Evolutionary conservation across 1,140 invertebrate species (phyloP).

Genomic region (Drosophila truncata): DNA sequence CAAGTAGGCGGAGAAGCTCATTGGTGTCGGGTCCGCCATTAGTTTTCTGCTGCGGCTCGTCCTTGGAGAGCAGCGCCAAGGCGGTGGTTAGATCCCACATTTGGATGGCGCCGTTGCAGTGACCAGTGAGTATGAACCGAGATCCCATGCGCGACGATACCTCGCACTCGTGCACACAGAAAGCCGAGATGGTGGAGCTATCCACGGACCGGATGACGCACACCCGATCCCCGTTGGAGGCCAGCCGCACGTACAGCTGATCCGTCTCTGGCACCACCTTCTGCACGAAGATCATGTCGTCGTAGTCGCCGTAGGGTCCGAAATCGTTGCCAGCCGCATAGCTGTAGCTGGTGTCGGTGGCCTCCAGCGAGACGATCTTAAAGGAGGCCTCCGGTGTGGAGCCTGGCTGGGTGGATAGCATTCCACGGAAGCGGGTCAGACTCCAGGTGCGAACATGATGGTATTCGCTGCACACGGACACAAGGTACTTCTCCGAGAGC

Average conservation of each 20-base stretch:
- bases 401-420: slow-evolving; percentile 99
- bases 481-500: slow-evolving; percentile 97
- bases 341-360: slow-evolving; percentile 91
- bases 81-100: slow-evolving; percentile 99
- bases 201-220: slow-evolving; percentile 98
- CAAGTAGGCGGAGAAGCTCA: slow-evolving; percentile 95
- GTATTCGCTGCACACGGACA: slow-evolving; percentile 98
- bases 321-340: slow-evolving; percentile 93
- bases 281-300: slow-evolving; percentile 99
- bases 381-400: slow-evolving; percentile 98
- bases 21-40: slow-evolving; percentile 95
- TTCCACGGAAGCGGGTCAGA: slow-evolving; percentile 96
- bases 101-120: slow-evolving; percentile 97
- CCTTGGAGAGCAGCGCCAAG: slow-evolving; percentile 92
- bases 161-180: slow-evolving; percentile 98
- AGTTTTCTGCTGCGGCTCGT: slow-evolving; percentile 87
- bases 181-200: slow-evolving; percentile 96
- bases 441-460: slow-evolving; percentile 99
- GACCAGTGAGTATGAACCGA: slow-evolving; percentile 97
- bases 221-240: slow-evolving; percentile 97
- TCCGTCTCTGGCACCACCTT: slow-evolving; percentile 98
- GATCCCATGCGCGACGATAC: slow-evolving; percentile 96
- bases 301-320: slow-evolving; percentile 98
- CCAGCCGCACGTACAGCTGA: slow-evolving; percentile 96
- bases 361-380: slow-evolving; percentile 89